These are phyloP conservation scores for Nannospalax galili DNA, from an alignment of 2,113 vertebrate genomes.

Conservation along the genomic window DNA sequence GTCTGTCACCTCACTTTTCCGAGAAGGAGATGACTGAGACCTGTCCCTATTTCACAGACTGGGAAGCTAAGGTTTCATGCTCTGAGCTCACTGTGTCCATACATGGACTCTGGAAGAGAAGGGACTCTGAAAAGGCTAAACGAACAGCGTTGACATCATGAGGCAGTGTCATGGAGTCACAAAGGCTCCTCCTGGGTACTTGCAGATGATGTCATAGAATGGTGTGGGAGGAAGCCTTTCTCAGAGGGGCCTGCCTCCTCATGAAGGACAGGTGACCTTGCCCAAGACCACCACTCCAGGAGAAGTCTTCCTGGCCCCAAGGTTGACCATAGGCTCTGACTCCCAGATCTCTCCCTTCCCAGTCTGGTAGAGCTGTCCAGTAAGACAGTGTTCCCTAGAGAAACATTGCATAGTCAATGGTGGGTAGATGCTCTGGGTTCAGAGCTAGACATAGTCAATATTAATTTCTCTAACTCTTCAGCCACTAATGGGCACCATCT, in stretches of 20 bases:
- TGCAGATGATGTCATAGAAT: not conserved
- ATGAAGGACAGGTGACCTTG: not conserved
- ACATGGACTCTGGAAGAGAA: not conserved
- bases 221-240: not conserved
- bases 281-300: no score
- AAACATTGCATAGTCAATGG: not conserved
- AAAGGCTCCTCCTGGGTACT: not conserved
- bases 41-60: not conserved
- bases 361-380: no score
- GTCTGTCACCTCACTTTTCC: fast-evolving
- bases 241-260: not conserved
- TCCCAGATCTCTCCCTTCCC: not conserved
- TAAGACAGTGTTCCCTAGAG: not conserved
- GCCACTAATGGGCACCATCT: not conserved
- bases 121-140: no score
- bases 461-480: not conserved
- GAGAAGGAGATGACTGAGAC: not conserved
- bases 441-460: not conserved
- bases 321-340: not conserved
- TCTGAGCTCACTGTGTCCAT: no score
- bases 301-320: not conserved
- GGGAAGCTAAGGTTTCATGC: no score
- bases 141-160: fast-evolving
- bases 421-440: not conserved
- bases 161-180: no score